Evolutionary conservation across 2,888 invertebrate species (phyloP).

Genomic region (Cosmopolites sordidus): DNA sequence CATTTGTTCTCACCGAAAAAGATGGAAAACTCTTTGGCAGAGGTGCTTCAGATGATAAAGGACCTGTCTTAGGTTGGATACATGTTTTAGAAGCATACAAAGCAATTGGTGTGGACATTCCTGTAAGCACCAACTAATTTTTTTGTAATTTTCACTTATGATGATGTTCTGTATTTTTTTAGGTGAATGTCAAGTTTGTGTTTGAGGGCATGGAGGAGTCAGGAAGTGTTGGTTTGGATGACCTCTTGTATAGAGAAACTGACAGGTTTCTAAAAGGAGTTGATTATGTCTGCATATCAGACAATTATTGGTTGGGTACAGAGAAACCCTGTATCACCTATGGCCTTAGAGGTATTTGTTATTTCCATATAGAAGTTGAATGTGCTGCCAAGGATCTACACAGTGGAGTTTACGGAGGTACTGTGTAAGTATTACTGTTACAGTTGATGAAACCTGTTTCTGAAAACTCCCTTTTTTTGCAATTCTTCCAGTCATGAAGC

Average conservation of each 20-base stretch:
- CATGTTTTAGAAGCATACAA: constrained; percentile 89
- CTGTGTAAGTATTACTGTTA: constrained; percentile 60
- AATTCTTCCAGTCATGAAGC: constrained; percentile 65
- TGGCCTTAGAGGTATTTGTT: constrained; percentile 89
- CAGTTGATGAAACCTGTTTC: not conserved
- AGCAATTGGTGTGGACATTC: constrained; percentile 56
- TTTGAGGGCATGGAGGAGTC: constrained; percentile 99
- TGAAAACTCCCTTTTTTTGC: not conserved
- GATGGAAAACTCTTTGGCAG: constrained; percentile 88
- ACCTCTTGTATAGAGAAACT: constrained; percentile 65
- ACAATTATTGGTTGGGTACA: constrained; percentile 98
- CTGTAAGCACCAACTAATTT: constrained; percentile 49
- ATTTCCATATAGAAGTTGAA: constrained; percentile 83
- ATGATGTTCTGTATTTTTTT: constrained; percentile 5
- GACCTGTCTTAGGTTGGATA: constrained; percentile 89
- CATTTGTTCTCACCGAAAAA: constrained; percentile 83
- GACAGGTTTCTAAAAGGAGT: constrained; percentile 76
- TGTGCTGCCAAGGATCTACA: constrained; percentile 92
- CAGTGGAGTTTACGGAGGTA: constrained; percentile 93
- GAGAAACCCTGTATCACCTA: constrained; percentile 97
- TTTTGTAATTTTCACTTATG: too few relatives aligned
- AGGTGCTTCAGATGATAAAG: constrained; percentile 89
- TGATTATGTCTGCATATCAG: constrained; percentile 95
- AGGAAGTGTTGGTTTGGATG: constrained; percentile 93
- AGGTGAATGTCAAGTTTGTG: constrained; percentile 75